Evolutionary conservation across 2,113 vertebrate species (phyloP).

Genomic region (Hypanus sabinus): DNA sequence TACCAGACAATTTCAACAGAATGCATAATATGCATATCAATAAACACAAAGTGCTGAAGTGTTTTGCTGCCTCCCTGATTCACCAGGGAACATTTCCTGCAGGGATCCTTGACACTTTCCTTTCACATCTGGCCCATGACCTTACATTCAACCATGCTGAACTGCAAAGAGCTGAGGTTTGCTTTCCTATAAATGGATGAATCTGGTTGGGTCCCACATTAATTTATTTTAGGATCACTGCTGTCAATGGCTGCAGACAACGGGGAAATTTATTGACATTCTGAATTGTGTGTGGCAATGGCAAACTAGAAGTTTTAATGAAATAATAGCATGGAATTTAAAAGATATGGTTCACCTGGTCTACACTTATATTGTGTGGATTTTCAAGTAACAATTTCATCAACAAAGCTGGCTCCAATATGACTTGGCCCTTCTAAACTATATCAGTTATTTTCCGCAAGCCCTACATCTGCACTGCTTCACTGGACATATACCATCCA

Average conservation of each 20-base stretch:
- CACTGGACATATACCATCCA: no score
- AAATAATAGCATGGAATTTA: no score
- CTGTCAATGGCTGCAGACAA: background rate
- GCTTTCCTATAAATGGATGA: background rate
- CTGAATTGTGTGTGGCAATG: background rate
- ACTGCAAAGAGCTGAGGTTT: background rate
- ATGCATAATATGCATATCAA: background rate
- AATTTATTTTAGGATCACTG: background rate
- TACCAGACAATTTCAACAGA: background rate
- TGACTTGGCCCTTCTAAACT: no score
- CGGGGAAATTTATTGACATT: background rate
- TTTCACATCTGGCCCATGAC: background rate
- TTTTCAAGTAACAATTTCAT: no score
- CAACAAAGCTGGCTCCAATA: no score
- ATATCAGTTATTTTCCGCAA: no score
- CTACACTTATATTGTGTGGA: no score
- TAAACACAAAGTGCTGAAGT: background rate
- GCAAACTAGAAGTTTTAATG: background rate
- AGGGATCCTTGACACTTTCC: background rate
- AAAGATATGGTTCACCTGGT: no score
- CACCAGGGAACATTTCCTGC: background rate
- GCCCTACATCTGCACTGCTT: no score
- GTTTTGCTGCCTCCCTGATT: background rate
- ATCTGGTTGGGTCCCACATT: background rate
- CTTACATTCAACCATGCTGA: background rate